Percentiles rank a stretch among this genome's conserved stretches.
Evolutionary conservation across 1,140 invertebrate genomes (phyloP).

Genomic region (Lasaia peninsularis): DNA sequence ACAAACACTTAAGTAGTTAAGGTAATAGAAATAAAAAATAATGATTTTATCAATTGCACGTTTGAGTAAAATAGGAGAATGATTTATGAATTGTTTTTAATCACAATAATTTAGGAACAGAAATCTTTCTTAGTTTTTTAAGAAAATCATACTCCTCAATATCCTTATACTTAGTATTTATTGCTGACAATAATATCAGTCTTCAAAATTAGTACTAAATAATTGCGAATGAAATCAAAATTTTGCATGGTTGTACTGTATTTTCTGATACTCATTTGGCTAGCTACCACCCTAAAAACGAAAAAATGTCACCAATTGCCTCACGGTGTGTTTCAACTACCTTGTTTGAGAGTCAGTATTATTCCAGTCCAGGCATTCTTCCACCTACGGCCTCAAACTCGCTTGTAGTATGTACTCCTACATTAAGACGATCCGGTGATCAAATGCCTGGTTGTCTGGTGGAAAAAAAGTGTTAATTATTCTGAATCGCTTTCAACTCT

Average conservation of each 20-base stretch:
- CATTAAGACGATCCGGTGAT: not conserved
- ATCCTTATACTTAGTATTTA: not conserved
- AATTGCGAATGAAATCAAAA: too few species aligned
- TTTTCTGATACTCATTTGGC: not conserved
- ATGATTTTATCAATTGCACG: not conserved
- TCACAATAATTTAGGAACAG: not conserved
- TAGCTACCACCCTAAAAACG: not conserved
- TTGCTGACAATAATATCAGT: not conserved
- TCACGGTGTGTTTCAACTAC: not conserved
- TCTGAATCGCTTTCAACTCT: not conserved
- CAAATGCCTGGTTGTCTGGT: not conserved
- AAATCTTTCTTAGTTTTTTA: not conserved
- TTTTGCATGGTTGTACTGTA: not conserved
- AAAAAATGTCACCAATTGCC: not conserved
- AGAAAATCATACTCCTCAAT: not conserved
- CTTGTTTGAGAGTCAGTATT: not conserved
- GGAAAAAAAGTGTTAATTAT: not conserved
- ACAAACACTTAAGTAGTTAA: not conserved
- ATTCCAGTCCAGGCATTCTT: not conserved
- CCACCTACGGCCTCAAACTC: not conserved
- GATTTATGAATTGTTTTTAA: not conserved
- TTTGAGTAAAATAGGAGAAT: not conserved
- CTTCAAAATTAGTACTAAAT: not conserved
- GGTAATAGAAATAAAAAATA: slow-evolving; percentile 1
- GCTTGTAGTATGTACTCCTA: not conserved